A percentile compares a stretch with the other conserved stretches of the same genome.
phyloP scores from a whole-genome alignment of 2,888 invertebrate genomes.

The Cantharis rufa region DNA sequence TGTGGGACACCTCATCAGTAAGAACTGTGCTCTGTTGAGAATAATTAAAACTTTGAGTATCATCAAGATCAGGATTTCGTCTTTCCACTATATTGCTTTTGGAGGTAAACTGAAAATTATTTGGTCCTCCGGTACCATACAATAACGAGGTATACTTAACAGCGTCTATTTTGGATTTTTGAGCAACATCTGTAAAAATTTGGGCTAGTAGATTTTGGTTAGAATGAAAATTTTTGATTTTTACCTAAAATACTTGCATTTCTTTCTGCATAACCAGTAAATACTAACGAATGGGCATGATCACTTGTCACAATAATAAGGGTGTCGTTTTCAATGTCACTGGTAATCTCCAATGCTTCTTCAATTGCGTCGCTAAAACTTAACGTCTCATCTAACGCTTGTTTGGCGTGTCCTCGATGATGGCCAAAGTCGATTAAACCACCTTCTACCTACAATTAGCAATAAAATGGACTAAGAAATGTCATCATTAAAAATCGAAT shows the following conservation, averaged over 20 bases:
- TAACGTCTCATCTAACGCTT: conserved; percentile 78
- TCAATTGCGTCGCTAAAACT: conserved; percentile 79
- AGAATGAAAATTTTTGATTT: conserved; percentile 9
- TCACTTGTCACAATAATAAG: conserved; percentile 85
- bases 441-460: conserved; percentile 68
- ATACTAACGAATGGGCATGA: conserved; percentile 77
- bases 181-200: conserved; percentile 60
- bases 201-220: background rate
- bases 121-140: conserved; percentile 76
- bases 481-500: background rate
- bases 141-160: conserved; percentile 77
- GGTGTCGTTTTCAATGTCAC: conserved; percentile 63
- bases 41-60: conserved; percentile 69
- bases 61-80: conserved; percentile 63
- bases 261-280: conserved; percentile 76
- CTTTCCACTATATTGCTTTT: conserved; percentile 55
- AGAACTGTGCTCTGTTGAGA: conserved; percentile 73
- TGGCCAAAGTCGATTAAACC: conserved; percentile 87
- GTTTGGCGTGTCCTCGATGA: conserved; percentile 77
- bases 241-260: conserved; percentile 73
- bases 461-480: background rate
- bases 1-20: conserved; percentile 76
- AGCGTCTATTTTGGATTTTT: conserved; percentile 64
- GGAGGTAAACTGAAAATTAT: conserved; percentile 63
- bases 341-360: conserved; percentile 64